phyloP scores from a whole-genome alignment of 2,797 vertebrate species.

The Fratercula arctica region DNA sequence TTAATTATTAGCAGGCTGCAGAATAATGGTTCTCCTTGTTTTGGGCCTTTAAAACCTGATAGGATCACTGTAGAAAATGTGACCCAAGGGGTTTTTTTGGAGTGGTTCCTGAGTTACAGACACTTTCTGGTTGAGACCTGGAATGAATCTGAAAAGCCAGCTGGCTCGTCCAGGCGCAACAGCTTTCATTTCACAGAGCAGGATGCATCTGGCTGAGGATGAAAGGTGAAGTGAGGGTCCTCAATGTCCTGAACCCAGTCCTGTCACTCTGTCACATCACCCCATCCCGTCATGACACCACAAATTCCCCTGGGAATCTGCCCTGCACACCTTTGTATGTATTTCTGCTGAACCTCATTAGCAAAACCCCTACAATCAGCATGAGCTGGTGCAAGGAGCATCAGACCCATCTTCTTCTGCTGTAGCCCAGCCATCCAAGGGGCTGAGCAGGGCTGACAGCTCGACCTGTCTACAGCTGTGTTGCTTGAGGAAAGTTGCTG shows the following conservation, averaged over 20 bases:
- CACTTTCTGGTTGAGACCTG: background rate
- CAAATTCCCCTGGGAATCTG: background rate
- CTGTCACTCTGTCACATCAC: background rate
- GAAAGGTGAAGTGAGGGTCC: background rate
- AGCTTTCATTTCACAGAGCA: background rate
- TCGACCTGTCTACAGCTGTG: background rate
- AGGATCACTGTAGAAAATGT: background rate
- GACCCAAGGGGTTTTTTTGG: background rate
- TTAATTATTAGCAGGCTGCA: background rate
- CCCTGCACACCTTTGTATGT: background rate
- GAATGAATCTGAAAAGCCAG: background rate
- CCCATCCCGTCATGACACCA: background rate
- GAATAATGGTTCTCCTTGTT: conserved; percentile 5
- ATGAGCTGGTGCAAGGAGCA: background rate
- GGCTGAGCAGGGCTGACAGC: background rate
- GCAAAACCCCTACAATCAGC: background rate
- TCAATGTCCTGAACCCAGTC: background rate
- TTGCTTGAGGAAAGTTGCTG: background rate
- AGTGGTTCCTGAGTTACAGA: background rate
- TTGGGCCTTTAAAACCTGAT: background rate
- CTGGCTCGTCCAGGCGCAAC: background rate
- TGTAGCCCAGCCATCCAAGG: background rate
- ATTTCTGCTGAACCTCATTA: background rate
- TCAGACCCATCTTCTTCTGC: background rate
- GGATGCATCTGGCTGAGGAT: fast-evolving